Evolutionary conservation across 2,888 invertebrate species (phyloP), one percentile per base, ranked within the genome.

Genomic region (Actias luna): DNA sequence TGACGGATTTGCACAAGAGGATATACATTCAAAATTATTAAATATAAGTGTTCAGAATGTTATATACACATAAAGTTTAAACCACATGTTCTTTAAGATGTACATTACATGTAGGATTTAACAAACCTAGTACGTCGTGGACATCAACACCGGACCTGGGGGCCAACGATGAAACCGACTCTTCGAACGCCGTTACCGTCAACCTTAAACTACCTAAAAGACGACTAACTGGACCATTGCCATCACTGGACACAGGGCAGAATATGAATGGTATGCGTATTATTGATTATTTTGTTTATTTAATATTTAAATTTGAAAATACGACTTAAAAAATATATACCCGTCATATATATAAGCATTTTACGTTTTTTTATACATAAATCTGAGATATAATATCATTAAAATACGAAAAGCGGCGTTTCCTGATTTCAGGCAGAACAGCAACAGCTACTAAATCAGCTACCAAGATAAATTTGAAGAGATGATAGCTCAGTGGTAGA

Each of bases 71-170:
- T 22, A 16, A 36, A 52, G 18, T 12, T 57, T 61, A 10, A 57
- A 61, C 22, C 31, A n/a, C 16, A 16, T 33, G 16, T 29, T n/a
- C 12, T 5, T 36, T 25, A 35, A 10, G 35, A 42, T 36, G 5
- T 29, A 18, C 18, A 16, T 61, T 16, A 27, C 25, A 46, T 29
- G 7, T 68, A 93, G 93, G 91, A 78, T 89, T 92, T 77, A 90
- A 80, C 69, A 87, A 78, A 82, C 81, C 75, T 72, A 89, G 85
- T 77, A 90, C 95, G 72, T 95, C 96, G 73, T 97, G 97, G 97
- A 96, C 96, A 78, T 97, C 97, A 70, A 96, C 97, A 71, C 96
- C 96, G 73, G 97, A 97, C 89, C 93, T 97, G 81, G 95, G 95
- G 67, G 94, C 94, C 70, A 87, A 93, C 77, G 55, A 55, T 29